phyloP scores from a whole-genome alignment of 2,797 vertebrate genomes.

The Neostethus bicornis region DNA sequence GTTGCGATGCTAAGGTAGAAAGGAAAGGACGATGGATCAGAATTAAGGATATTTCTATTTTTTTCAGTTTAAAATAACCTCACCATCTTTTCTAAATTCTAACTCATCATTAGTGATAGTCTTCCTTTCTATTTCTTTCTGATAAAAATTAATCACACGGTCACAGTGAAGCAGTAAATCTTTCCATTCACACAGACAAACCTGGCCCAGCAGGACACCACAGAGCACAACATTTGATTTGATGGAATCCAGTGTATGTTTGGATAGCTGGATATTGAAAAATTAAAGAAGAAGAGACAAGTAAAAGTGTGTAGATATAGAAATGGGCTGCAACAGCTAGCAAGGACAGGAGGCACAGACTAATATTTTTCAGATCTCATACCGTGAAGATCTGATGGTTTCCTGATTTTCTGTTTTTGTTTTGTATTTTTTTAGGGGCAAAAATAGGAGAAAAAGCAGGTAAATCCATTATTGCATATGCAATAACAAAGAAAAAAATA shows the following conservation, averaged over 20 bases:
- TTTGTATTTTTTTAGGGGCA: no score
- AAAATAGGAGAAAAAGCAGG: no score
- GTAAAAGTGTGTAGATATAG: not conserved
- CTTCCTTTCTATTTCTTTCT: conserved; percentile 10
- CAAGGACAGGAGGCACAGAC: conserved; percentile 1
- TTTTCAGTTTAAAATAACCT: conserved; percentile 38
- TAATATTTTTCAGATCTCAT: conserved; percentile 29
- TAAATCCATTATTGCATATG: no score
- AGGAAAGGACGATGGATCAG: conserved; percentile 19
- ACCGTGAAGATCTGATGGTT: conserved; percentile 32
- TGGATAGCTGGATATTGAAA: conserved; percentile 6
- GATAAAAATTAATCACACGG: conserved; percentile 39
- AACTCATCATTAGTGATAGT: conserved; percentile 43
- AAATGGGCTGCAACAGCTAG: conserved; percentile 4
- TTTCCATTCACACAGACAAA: conserved; percentile 55
- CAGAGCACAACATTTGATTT: conserved; percentile 37
- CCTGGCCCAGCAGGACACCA: conserved; percentile 53
- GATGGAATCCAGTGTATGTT: not conserved
- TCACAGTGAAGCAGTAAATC: conserved; percentile 33
- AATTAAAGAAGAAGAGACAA: not conserved
- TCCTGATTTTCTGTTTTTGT: no score
- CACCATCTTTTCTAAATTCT: conserved; percentile 15
- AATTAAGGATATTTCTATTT: conserved; percentile 30
- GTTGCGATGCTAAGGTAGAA: conserved; percentile 26
- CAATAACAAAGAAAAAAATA: conserved; percentile 23